A percentile compares a stretch with the other conserved stretches of the same genome.
These are phyloP conservation scores for Hydrolagus colliei DNA, from an alignment of 2,797 vertebrate genomes.

Conservation along the genomic window DNA sequence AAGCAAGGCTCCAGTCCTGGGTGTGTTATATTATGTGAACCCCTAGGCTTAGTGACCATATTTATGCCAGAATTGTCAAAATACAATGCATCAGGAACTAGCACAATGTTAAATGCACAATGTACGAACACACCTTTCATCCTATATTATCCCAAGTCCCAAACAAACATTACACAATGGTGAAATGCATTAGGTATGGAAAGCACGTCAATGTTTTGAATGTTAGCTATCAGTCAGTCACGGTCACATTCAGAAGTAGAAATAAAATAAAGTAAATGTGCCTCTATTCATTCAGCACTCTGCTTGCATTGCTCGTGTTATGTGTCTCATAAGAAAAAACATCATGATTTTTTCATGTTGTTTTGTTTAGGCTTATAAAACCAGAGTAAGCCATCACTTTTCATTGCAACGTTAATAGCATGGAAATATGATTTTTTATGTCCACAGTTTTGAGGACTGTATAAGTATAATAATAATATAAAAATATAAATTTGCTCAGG, in stretches of 20 bases:
- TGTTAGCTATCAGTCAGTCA: not conserved
- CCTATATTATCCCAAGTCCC: no score
- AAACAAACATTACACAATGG: no score
- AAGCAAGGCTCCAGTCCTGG: no score
- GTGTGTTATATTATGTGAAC: no score
- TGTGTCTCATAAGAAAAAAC: constrained; percentile 5
- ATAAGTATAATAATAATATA: not conserved
- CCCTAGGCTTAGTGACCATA: no score
- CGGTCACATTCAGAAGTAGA: not conserved
- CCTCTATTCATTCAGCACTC: not conserved
- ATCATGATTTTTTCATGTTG: not conserved
- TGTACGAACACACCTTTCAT: no score
- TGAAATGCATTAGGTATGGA: no score
- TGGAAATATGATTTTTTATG: constrained; percentile 7
- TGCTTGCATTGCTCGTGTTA: not conserved
- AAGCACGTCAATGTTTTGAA: no score
- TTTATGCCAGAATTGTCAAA: no score
- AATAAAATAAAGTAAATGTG: not conserved
- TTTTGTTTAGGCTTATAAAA: not conserved
- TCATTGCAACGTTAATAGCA: not conserved
- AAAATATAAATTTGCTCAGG: not conserved
- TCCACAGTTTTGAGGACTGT: constrained; percentile 9
- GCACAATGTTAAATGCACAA: no score
- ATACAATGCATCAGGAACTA: no score
- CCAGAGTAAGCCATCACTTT: not conserved